These are phyloP conservation scores for Cryptocephalus moraei DNA, from an alignment of 2,888 invertebrate genomes.

Conservation along the genomic window DNA sequence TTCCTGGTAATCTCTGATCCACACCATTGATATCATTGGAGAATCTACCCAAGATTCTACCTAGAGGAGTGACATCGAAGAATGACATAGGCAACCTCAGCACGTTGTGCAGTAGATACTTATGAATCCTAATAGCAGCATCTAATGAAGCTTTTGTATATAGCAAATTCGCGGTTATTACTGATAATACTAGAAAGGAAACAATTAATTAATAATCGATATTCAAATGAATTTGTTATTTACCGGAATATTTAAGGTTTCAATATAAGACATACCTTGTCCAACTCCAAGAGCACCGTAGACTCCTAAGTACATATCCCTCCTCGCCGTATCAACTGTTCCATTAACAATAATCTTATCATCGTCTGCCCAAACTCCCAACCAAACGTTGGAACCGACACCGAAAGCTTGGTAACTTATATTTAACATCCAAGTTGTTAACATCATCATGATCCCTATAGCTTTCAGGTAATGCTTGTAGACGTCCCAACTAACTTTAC, in stretches of 20 bases:
- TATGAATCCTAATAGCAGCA: slow-evolving; percentile 51
- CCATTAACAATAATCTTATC: slow-evolving; percentile 42
- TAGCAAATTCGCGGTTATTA: slow-evolving; percentile 46
- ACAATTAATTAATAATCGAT: slow-evolving; percentile 10
- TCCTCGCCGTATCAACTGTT: slow-evolving; percentile 45
- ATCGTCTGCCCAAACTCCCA: slow-evolving; percentile 60
- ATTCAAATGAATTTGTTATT: too few relatives aligned
- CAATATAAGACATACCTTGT: slow-evolving; percentile 58
- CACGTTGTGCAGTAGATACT: slow-evolving; percentile 49
- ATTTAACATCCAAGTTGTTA: slow-evolving; percentile 65
- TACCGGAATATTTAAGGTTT: neutral
- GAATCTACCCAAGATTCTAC: slow-evolving; percentile 68
- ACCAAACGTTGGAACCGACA: slow-evolving; percentile 78
- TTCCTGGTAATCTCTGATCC: slow-evolving; percentile 53
- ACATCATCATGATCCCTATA: slow-evolving; percentile 60
- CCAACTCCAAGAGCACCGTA: slow-evolving; percentile 77
- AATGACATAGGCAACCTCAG: slow-evolving; percentile 60
- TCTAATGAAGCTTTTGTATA: slow-evolving; percentile 47
- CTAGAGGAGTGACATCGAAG: slow-evolving; percentile 71
- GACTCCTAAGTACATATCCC: slow-evolving; percentile 73
- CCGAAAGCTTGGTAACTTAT: slow-evolving; percentile 67
- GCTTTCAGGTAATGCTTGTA: slow-evolving; percentile 77
- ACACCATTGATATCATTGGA: slow-evolving; percentile 59
- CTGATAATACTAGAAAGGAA: slow-evolving; percentile 1
- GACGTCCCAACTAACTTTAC: slow-evolving; percentile 58